Conservation (phyloP, 2,888 invertebrate genomes). For the Oligia latruncula region DNA sequence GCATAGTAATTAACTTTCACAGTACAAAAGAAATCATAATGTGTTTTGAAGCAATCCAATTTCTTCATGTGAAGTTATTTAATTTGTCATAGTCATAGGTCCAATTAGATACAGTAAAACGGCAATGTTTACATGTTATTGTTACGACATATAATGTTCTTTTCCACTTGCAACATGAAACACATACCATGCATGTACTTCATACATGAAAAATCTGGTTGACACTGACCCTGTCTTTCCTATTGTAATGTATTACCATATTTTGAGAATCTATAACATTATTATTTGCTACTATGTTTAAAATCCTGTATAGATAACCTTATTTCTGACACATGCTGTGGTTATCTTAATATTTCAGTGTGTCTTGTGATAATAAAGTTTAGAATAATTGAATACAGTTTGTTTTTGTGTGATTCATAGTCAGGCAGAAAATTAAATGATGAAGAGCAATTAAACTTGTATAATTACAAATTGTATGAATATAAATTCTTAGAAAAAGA, state of each 20-base stretch:
- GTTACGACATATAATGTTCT: slow-evolving; percentile 32
- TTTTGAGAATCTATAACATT: not conserved
- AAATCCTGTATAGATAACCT: not conserved
- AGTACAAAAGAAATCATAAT: slow-evolving; percentile 29
- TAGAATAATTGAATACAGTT: not conserved
- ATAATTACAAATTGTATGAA: not conserved
- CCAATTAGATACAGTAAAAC: slow-evolving; percentile 12
- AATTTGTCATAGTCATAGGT: slow-evolving; percentile 11
- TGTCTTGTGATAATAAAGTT: not conserved
- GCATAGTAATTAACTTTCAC: slow-evolving; percentile 58
- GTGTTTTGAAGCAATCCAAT: slow-evolving; percentile 16
- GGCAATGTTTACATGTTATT: slow-evolving; percentile 18
- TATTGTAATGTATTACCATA: not conserved
- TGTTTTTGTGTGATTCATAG: not conserved
- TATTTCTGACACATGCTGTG: not conserved
- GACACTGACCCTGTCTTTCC: slow-evolving; percentile 6
- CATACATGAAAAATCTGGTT: slow-evolving; percentile 11
- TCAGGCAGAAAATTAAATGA: no score
- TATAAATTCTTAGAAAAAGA: not conserved
- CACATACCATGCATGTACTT: not conserved
- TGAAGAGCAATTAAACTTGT: not conserved
- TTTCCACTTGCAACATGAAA: slow-evolving; percentile 1
- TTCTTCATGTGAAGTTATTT: not conserved
- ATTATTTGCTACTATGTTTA: not conserved
- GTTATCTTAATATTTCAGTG: not conserved